Conservation (phyloP, 2,797 vertebrate species). For the Aselliscus stoliczkanus region DNA sequence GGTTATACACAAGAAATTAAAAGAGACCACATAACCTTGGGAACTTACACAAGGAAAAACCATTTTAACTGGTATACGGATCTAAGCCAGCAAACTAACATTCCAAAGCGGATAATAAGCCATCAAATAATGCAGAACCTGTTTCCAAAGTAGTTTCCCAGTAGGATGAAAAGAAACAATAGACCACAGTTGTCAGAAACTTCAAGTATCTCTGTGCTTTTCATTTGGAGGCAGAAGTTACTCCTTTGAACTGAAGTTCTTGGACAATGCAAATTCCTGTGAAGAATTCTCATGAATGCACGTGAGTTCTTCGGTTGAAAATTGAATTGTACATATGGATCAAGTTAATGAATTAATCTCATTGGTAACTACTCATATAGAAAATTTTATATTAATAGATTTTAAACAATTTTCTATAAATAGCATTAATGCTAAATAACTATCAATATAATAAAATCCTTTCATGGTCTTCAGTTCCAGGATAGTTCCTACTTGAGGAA, state of each 20-base stretch:
- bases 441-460: background rate
- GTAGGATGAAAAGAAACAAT: background rate
- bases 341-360: background rate
- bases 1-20: slow-evolving; percentile 33
- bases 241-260: background rate
- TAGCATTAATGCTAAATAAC: background rate
- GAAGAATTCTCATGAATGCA: background rate
- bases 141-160: background rate
- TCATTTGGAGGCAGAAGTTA: background rate
- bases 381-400: background rate
- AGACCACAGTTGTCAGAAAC: background rate
- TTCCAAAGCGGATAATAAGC: background rate
- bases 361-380: background rate
- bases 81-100: slow-evolving; percentile 35
- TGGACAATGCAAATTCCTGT: background rate
- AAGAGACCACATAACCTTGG: slow-evolving; percentile 3
- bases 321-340: background rate
- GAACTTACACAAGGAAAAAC: slow-evolving; percentile 19
- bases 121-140: background rate
- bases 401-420: background rate
- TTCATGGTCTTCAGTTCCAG: background rate
- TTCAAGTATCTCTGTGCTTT: background rate
- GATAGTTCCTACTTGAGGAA: background rate
- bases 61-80: background rate
- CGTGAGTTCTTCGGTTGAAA: background rate